Base-by-base conservation (phyloP, 2,888 invertebrate genomes). In the Girardia tigrina region DNA sequence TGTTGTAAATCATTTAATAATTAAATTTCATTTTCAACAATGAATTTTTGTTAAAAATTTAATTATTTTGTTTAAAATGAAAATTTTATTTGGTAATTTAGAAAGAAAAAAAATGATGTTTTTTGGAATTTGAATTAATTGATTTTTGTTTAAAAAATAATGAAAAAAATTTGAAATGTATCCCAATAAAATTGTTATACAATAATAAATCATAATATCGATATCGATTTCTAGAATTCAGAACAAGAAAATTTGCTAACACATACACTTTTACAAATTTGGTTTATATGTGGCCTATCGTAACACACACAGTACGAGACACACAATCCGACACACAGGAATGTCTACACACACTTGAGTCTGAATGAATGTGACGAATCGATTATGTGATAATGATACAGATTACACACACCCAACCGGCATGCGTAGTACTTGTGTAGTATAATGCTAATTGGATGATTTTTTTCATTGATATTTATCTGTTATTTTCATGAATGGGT, bases 401-500 rank as follows among this genome's bases (percentile, higher is more conserved):
- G 56, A 56, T 56, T 56, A 12, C 56, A 56, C 23, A 56, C 56
- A 20, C n/a, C n/a, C n/a, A n/a, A n/a, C n/a, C n/a, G n/a, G n/a
- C n/a, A 20, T 56, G 56, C 16, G 36, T 56, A 20, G n/a, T 4
- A 56, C 56, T n/a, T 56, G 56, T 56, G 56, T 56, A 56, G 56
- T 56, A n/a, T 56, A 56, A 56, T 56, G 56, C 56, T 56, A 56
- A 56, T 56, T 56, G 56, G 56, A 56, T 56, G 23, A 56, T 56
- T 12, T 56, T n/a, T 56, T n/a, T 56, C 56, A 56, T 56, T 56
- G 56, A 56, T 56, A 56, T 56, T 56, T 56, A 56, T 56, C 56
- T 56, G 56, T 16, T 56, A 56, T 56, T 56, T 56, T 56, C n/a
- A 56, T 56, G 56, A 56, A 56, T 56, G 56, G 56, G 56, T 56